Conservation (phyloP, 2,797 vertebrate species). For the Uromys caudimaculatus region DNA sequence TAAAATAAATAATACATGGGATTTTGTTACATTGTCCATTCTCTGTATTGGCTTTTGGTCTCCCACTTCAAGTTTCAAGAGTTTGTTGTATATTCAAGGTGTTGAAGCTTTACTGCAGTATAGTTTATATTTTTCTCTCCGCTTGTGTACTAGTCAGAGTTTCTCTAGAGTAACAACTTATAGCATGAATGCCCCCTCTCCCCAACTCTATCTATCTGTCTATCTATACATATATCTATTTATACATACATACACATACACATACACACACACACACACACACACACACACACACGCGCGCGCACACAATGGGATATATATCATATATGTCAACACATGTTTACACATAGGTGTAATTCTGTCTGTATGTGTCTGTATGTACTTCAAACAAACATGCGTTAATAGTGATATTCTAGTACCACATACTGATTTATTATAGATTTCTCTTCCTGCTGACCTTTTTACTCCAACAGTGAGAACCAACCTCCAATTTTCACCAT, state of each 20-base stretch:
- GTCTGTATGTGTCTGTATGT: neutral
- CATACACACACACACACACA: neutral
- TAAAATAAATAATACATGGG: neutral
- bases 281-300: too few species aligned
- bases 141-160: neutral
- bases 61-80: neutral
- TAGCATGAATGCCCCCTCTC: neutral
- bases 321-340: neutral
- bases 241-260: neutral
- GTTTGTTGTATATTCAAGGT: neutral
- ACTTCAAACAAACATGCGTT: slow-evolving; percentile 44
- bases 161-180: neutral
- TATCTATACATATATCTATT: neutral
- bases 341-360: neutral
- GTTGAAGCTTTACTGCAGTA: neutral
- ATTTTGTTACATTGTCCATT: neutral
- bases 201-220: too few species aligned
- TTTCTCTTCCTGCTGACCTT: neutral
- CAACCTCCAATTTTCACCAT: neutral
- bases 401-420: neutral
- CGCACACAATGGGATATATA: neutral
- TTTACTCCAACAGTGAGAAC: neutral
- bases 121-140: neutral
- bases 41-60: neutral
- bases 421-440: neutral